These are phyloP conservation scores for Vulpes ferrilata DNA, from an alignment of 2,113 vertebrate species.

Conservation along the genomic window DNA sequence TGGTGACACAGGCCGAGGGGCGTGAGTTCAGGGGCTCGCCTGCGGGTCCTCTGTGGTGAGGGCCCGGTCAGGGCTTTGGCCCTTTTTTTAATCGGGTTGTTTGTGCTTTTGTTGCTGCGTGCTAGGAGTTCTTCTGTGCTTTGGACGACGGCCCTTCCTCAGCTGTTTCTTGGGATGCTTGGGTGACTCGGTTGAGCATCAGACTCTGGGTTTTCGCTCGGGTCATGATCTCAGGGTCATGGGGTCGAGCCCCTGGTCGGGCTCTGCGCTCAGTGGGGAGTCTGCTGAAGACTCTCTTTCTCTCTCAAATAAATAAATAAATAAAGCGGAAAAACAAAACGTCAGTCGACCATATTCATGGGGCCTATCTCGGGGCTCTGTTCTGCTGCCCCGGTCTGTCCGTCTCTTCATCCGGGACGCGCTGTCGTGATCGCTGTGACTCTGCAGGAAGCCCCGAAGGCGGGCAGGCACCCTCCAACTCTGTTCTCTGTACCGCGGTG, in stretches of 20 bases:
- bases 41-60: neutral
- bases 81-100: neutral
- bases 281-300: too few relatives aligned
- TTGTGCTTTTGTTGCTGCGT: neutral
- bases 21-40: neutral
- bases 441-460: neutral
- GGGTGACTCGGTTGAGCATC: too few relatives aligned
- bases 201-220: neutral
- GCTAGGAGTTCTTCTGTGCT: neutral
- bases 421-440: too few relatives aligned
- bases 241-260: too few relatives aligned
- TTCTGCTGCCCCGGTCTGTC: neutral
- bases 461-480: neutral
- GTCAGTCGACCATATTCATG: rapidly evolving
- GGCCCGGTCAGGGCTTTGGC: rapidly evolving
- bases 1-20: rapidly evolving
- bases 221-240: too few relatives aligned
- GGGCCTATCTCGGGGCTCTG: neutral
- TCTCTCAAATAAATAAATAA: too few relatives aligned
- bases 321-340: too few relatives aligned
- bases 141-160: neutral
- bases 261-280: too few relatives aligned
- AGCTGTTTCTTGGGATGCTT: neutral
- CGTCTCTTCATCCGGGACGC: neutral
- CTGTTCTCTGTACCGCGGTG: neutral